A percentile compares a stretch with the other conserved stretches of the same genome.
These are phyloP conservation scores for Lasius fuliginosus DNA, from an alignment of 2,888 invertebrate species.

Conservation along the genomic window DNA sequence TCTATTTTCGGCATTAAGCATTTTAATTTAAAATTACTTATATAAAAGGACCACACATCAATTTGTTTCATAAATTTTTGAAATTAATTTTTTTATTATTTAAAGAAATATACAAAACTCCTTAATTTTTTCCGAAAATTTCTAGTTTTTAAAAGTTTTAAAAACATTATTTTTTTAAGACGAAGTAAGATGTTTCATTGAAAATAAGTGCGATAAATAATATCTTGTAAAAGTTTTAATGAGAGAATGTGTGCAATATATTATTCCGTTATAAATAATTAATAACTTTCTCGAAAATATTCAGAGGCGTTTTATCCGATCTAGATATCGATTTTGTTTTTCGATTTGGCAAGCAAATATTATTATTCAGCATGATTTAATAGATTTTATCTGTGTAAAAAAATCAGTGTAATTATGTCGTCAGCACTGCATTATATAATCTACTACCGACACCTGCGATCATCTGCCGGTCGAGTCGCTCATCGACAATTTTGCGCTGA, in stretches of 20 bases:
- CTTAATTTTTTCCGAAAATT: not conserved
- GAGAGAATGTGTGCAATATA: not conserved
- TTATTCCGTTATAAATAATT: conserved; percentile 8
- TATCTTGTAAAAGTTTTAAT: conserved; percentile 13
- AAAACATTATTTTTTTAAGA: not conserved
- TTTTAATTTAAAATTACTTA: not conserved
- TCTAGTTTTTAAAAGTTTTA: not conserved
- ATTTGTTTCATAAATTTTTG: not conserved
- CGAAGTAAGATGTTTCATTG: not conserved
- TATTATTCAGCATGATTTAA: conserved; percentile 43
- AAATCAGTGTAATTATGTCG: conserved; percentile 52
- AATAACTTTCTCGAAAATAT: not conserved
- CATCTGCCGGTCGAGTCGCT: not conserved
- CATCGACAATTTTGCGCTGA: conserved; percentile 3
- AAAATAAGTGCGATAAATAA: not conserved
- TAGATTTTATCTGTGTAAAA: conserved; percentile 42
- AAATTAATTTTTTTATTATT: not conserved
- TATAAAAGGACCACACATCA: not conserved
- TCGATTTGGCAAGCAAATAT: conserved; percentile 32
- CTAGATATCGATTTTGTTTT: conserved; percentile 51
- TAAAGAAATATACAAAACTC: not conserved
- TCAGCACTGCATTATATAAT: conserved; percentile 51
- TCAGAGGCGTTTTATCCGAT: conserved; percentile 14
- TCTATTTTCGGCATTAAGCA: not conserved
- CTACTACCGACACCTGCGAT: not conserved